Evolutionary conservation across 2,113 vertebrate genomes (phyloP).

Genomic region (Gulo gulo): DNA sequence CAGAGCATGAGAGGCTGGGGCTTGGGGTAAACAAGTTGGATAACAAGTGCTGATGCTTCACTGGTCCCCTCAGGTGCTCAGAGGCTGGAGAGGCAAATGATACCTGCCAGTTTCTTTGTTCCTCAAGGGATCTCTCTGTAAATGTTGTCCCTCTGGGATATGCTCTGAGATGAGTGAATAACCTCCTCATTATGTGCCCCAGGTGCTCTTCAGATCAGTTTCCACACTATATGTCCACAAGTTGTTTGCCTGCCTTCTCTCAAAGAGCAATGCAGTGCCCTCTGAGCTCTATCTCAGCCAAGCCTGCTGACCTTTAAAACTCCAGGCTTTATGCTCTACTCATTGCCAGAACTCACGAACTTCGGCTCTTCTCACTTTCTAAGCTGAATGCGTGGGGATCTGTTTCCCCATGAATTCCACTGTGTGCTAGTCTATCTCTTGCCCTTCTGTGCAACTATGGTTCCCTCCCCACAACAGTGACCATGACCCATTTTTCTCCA

Average conservation of each 20-base stretch:
- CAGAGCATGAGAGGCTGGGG: neutral
- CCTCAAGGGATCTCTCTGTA: neutral
- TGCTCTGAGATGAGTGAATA: neutral
- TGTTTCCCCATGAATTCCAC: neutral
- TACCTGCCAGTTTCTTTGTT: neutral
- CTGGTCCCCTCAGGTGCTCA: too few species aligned
- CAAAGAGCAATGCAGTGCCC: neutral
- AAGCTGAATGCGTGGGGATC: neutral
- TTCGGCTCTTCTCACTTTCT: neutral
- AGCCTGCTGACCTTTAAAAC: neutral
- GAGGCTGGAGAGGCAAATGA: too few species aligned
- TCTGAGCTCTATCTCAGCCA: neutral
- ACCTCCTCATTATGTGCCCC: neutral
- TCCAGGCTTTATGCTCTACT: neutral
- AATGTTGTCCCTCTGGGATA: neutral
- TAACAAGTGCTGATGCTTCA: too few species aligned
- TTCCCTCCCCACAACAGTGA: neutral
- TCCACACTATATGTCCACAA: neutral
- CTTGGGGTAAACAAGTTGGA: neutral
- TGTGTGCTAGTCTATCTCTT: neutral
- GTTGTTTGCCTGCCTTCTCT: neutral
- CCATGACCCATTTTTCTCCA: neutral
- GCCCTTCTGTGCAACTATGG: neutral
- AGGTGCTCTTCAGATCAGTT: neutral
- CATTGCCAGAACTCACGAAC: neutral